A percentile compares a stretch with the other conserved stretches of the same genome.
These are phyloP conservation scores for Diprion similis DNA, from an alignment of 1,140 invertebrate species.

Conservation along the genomic window DNA sequence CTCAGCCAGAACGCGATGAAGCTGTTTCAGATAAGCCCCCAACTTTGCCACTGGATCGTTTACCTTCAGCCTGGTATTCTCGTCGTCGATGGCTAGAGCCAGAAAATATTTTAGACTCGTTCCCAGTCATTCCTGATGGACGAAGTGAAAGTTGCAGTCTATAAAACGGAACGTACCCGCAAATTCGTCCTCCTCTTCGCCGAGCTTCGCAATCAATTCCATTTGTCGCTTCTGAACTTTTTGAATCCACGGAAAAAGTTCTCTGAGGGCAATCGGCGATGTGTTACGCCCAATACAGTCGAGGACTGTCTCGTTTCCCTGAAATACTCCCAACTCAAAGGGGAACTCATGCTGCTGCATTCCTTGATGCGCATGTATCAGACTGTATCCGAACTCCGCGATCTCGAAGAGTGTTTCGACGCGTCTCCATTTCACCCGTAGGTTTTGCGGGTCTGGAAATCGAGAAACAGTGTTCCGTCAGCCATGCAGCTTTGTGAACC, in stretches of 20 bases:
- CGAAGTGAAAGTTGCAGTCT: background rate
- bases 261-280: constrained; percentile 24
- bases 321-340: constrained; percentile 39
- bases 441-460: constrained; percentile 35
- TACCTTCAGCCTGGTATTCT: constrained; percentile 41
- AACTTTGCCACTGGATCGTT: constrained; percentile 34
- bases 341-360: constrained; percentile 26
- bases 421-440: constrained; percentile 38
- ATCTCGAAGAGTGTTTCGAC: constrained; percentile 44
- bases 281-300: constrained; percentile 49
- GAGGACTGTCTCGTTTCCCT: constrained; percentile 46
- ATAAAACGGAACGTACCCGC: constrained; percentile 32
- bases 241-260: constrained; percentile 45
- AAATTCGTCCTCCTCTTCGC: constrained; percentile 45
- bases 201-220: constrained; percentile 33
- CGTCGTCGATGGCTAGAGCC: constrained; percentile 40
- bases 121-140: background rate
- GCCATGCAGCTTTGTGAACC: background rate
- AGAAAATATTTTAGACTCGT: background rate
- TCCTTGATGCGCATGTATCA: constrained; percentile 44
- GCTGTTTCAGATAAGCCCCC: constrained; percentile 23
- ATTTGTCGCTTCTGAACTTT: constrained; percentile 32
- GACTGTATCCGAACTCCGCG: constrained; percentile 45
- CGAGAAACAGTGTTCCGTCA: background rate
- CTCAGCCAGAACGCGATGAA: constrained; percentile 27